These are phyloP conservation scores for Pangasius djambal DNA, from an alignment of 2,797 vertebrate genomes.

Conservation along the genomic window DNA sequence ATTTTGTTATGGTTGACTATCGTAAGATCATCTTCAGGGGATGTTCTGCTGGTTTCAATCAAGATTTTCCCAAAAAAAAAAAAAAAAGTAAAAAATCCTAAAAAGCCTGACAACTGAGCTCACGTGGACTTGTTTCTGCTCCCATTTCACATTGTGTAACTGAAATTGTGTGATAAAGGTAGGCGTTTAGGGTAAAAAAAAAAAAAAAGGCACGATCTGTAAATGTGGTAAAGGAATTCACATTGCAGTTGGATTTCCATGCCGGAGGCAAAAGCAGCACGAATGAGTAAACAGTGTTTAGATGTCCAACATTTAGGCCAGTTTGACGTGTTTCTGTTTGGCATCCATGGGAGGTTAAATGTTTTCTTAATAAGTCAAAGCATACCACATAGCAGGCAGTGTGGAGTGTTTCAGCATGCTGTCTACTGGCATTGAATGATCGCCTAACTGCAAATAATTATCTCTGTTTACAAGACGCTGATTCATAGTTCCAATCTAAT, in stretches of 20 bases:
- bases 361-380: slow-evolving; percentile 39
- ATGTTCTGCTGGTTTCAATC: slow-evolving; percentile 60
- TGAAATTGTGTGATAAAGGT: slow-evolving; percentile 32
- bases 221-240: slow-evolving; percentile 34
- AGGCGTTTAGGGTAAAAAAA: background rate
- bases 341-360: slow-evolving; percentile 41
- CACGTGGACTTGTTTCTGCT: slow-evolving; percentile 30
- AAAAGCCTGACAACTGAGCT: slow-evolving; percentile 63
- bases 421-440: slow-evolving; percentile 7
- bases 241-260: slow-evolving; percentile 39
- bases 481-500: slow-evolving; percentile 24
- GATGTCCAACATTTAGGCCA: slow-evolving; percentile 60
- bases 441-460: slow-evolving; percentile 24
- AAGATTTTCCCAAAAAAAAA: slow-evolving; percentile 16
- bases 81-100: background rate
- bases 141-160: slow-evolving; percentile 24
- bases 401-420: background rate
- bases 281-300: slow-evolving; percentile 65
- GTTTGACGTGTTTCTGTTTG: slow-evolving; percentile 54
- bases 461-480: slow-evolving; percentile 32
- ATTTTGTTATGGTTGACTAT: slow-evolving; percentile 69
- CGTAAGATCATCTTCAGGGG: slow-evolving; percentile 50
- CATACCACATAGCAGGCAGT: slow-evolving; percentile 11
- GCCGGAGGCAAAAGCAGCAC: slow-evolving; percentile 41
- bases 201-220: slow-evolving; percentile 22